Evolutionary conservation across 2,888 invertebrate genomes (phyloP).

Genomic region (Eristalis arbustorum): DNA sequence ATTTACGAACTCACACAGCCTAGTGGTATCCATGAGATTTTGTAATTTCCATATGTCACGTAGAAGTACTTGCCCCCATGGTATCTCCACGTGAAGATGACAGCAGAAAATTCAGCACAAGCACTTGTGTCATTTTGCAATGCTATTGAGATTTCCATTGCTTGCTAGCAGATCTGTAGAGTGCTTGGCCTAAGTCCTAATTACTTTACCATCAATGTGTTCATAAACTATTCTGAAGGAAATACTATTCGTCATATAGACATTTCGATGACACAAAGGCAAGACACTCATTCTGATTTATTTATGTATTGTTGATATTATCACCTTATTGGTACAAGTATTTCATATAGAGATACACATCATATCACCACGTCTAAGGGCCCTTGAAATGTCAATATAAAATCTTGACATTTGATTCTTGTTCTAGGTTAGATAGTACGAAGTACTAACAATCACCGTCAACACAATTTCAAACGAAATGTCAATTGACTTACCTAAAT

Average conservation of each 20-base stretch:
- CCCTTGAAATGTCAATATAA: neutral
- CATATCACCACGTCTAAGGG: neutral
- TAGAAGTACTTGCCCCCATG: too few species aligned
- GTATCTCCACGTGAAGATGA: too few species aligned
- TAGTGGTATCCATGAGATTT: too few species aligned
- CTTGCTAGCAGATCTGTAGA: too few species aligned
- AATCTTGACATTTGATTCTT: neutral
- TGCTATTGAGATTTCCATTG: too few species aligned
- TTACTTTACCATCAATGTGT: neutral
- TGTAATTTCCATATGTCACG: too few species aligned
- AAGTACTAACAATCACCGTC: too few species aligned
- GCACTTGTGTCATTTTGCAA: too few species aligned
- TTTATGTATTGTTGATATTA: neutral
- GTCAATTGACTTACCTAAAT: neutral
- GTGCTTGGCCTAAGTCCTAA: neutral
- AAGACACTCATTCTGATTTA: neutral
- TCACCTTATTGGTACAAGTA: too few species aligned
- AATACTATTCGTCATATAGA: neutral
- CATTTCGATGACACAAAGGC: neutral
- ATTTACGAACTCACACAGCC: too few species aligned
- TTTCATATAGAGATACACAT: neutral
- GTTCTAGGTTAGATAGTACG: neutral
- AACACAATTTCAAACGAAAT: neutral
- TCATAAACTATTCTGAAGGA: neutral
- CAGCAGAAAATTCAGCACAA: too few species aligned